Base-by-base conservation (phyloP, 2,113 vertebrate species). In the Burhinus bistriatus region DNA sequence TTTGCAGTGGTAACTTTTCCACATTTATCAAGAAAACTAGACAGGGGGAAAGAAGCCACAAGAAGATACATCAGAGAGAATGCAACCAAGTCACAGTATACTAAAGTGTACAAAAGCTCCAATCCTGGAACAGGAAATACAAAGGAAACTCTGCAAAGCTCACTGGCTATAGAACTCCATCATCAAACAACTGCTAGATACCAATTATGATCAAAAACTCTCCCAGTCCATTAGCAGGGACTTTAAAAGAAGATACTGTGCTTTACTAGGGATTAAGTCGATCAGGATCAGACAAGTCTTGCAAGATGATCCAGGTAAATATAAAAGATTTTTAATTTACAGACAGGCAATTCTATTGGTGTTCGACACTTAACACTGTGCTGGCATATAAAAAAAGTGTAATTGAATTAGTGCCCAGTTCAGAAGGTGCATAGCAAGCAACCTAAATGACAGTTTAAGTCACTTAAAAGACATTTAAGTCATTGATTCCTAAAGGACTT, bases 161-260 rank as follows among this genome's bases (percentile, higher is more conserved):
- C 62, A 65, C 45, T 77, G 45, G 49, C 44, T 94, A 84, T 4
- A 91, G 82, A 94, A 78, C 72, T 83, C 64, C 68, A 75, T 26
- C 79, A 92, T 90, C 95, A 94, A 94, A 94, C 64, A 90, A 66
- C 52, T 71, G 25, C 69, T 51, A 89, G 52, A 89, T 68, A 72
- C 52, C 66, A 82, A 65, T 69, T 69, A 89, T 2, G 51, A 90
- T 86, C 75, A 89, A 86, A 95, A 95, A 9, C 34, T 47, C 86
- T 92, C 72, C 78, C 57, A 85, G 61, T 54, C 81, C 58, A 85
- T 89, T 85, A 85, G 49, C 26, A 69, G 59, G 42, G 36, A 49
- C 38, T 90, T 89, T 59, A 77, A 83, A 90, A 80, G 64, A 89
- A 59, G 61, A 72, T 27, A 23, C 64, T 64, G 45, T 88, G 79